These are phyloP conservation scores for Xylota segnis DNA, from an alignment of 2,888 invertebrate genomes.

Conservation along the genomic window DNA sequence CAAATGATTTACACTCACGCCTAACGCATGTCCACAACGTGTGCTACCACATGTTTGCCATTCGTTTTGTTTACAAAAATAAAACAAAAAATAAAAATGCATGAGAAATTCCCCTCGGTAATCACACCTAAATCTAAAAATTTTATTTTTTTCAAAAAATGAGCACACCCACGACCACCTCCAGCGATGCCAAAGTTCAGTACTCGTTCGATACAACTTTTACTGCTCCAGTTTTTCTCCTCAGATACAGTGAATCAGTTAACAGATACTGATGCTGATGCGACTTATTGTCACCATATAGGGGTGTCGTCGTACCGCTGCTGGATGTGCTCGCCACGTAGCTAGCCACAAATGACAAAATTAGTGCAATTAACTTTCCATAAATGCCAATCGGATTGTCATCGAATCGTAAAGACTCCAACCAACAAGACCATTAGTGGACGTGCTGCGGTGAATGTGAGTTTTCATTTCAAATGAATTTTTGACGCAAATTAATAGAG, in stretches of 20 bases:
- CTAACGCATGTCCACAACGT: slow-evolving; percentile 1
- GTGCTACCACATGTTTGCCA: slow-evolving; percentile 3
- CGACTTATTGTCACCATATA: slow-evolving; percentile 13
- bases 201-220: neutral
- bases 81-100: neutral
- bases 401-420: neutral
- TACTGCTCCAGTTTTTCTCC: slow-evolving; percentile 4
- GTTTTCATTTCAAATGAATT: slow-evolving; percentile 47
- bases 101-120: too few species aligned
- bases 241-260: neutral
- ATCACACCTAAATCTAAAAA: neutral
- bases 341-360: slow-evolving; percentile 43
- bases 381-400: slow-evolving; percentile 43
- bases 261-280: slow-evolving; percentile 8
- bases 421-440: slow-evolving; percentile 19
- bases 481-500: slow-evolving; percentile 18
- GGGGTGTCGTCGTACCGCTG: neutral
- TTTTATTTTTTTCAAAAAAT: neutral
- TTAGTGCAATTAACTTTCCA: slow-evolving; percentile 60
- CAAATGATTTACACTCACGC: neutral
- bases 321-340: slow-evolving; percentile 7
- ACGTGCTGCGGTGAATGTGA: neutral
- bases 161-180: neutral
- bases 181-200: neutral
- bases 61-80: neutral